Percentiles rank a stretch among this genome's conserved stretches.
These are phyloP conservation scores for Candoia aspera DNA, from an alignment of 2,113 vertebrate genomes.

Conservation along the genomic window DNA sequence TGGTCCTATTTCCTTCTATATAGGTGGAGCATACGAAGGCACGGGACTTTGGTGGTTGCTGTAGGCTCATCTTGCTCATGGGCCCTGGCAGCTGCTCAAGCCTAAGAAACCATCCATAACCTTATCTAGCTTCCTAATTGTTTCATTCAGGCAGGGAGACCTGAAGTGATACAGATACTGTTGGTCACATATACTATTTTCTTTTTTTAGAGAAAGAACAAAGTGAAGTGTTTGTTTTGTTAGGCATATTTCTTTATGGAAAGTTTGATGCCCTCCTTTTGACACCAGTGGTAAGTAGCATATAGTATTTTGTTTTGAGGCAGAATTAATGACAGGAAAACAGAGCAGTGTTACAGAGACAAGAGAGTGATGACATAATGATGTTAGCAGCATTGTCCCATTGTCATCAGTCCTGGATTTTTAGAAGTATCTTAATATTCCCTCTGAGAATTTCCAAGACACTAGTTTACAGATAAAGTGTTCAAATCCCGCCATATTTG, in stretches of 20 bases:
- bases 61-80: too few relatives aligned
- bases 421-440: slow-evolving; percentile 52
- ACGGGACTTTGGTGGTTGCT: too few relatives aligned
- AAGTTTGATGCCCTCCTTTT: slow-evolving; percentile 58
- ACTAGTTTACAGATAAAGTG: slow-evolving; percentile 48
- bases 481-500: background rate
- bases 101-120: background rate
- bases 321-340: slow-evolving; percentile 72
- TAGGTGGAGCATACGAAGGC: too few relatives aligned
- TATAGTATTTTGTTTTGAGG: slow-evolving; percentile 61
- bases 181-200: background rate
- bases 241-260: slow-evolving; percentile 54
- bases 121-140: background rate
- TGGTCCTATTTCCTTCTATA: too few relatives aligned
- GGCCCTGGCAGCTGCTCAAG: too few relatives aligned
- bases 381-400: slow-evolving; percentile 61
- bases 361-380: slow-evolving; percentile 66
- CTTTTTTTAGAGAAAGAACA: slow-evolving; percentile 43
- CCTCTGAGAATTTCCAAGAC: slow-evolving; percentile 53
- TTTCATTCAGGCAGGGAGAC: background rate
- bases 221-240: slow-evolving; percentile 55
- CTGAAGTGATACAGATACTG: background rate
- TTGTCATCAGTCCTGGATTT: slow-evolving; percentile 62
- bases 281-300: slow-evolving; percentile 66
- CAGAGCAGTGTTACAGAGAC: slow-evolving; percentile 64